phyloP scores from a whole-genome alignment of 2,113 vertebrate genomes.

The Oncorhynchus gorbuscha region DNA sequence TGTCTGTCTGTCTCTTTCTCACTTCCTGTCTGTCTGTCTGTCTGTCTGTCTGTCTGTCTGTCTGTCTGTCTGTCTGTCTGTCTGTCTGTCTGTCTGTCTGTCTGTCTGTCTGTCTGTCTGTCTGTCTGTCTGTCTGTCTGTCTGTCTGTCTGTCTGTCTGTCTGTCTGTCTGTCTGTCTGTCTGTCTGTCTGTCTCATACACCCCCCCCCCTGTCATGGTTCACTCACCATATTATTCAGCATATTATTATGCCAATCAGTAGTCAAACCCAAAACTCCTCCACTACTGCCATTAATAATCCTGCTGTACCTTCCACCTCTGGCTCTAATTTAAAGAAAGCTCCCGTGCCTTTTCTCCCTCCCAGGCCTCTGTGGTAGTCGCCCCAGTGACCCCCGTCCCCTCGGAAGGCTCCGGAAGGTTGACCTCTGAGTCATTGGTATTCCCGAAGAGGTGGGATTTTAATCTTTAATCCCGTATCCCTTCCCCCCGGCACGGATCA shows the following conservation, averaged over 20 bases:
- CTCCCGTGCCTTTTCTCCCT: conserved; percentile 4
- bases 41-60: not conserved
- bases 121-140: not conserved
- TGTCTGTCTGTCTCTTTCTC: too few species aligned
- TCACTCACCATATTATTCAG: not conserved
- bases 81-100: not conserved
- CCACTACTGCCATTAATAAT: not conserved
- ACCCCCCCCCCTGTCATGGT: not conserved
- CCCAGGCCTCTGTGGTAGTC: not conserved
- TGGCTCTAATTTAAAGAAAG: not conserved
- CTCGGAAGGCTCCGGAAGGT: not conserved
- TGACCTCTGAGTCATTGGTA: conserved; percentile 8
- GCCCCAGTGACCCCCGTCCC: not conserved
- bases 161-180: too few species aligned
- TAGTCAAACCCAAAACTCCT: not conserved
- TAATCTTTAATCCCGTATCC: conserved; percentile 21
- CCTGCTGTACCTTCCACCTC: not conserved
- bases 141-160: too few species aligned
- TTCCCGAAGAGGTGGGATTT: conserved; percentile 10
- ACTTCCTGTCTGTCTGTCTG: too few species aligned
- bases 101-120: not conserved
- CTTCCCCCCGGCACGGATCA: not conserved
- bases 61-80: not conserved
- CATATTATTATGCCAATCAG: not conserved
- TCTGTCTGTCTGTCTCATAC: not conserved